Conservation (phyloP, 1,140 invertebrate genomes). For the Stenopsyche tienmushanensis region DNA sequence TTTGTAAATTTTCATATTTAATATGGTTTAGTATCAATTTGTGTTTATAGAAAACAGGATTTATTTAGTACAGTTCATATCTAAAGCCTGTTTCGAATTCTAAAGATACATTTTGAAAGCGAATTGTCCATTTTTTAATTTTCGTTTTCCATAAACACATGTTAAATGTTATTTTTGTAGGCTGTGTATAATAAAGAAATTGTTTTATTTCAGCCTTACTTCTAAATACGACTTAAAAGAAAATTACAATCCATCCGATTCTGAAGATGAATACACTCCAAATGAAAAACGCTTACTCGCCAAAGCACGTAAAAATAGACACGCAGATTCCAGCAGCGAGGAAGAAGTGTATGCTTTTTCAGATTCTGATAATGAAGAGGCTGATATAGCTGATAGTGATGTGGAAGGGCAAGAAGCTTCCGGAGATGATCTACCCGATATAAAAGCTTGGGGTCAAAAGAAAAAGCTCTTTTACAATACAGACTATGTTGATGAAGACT, state of each 20-base stretch:
- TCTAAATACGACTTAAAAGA: conserved; percentile 50
- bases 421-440: conserved; percentile 71
- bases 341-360: conserved; percentile 67
- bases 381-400: conserved; percentile 65
- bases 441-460: conserved; percentile 83
- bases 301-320: conserved; percentile 59
- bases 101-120: no score
- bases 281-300: conserved; percentile 63
- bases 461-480: conserved; percentile 79
- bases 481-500: conserved; percentile 87
- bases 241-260: conserved; percentile 66
- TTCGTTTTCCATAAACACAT: no score
- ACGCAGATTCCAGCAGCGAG: conserved; percentile 61
- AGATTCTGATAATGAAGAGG: conserved; percentile 56
- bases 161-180: no score
- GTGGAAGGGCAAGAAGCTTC: conserved; percentile 68
- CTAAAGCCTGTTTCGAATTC: no score
- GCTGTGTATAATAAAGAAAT: neutral
- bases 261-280: conserved; percentile 69
- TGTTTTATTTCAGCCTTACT: conserved; percentile 47
- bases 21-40: no score
- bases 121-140: no score
- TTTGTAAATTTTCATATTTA: no score
- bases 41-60: no score
- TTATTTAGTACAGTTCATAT: no score